phyloP scores from a whole-genome alignment of 64 coral and sea anemone genomes.

The Porites australiensis region DNA sequence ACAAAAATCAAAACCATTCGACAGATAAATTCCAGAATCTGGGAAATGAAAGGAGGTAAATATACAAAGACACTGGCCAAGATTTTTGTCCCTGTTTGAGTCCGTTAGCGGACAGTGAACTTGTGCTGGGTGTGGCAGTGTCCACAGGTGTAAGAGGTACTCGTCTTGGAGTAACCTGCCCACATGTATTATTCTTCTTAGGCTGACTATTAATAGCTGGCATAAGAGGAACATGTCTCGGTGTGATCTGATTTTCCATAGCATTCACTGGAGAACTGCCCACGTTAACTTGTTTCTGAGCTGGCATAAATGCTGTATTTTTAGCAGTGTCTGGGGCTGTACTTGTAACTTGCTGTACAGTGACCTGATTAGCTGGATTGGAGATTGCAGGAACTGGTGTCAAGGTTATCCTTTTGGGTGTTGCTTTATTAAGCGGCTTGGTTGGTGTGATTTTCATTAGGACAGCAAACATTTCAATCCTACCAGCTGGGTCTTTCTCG shows the following conservation, averaged over 20 bases:
- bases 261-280: background rate
- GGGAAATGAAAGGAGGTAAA: no score
- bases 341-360: background rate
- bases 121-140: background rate
- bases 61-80: no score
- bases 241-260: constrained; percentile 13
- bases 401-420: constrained; percentile 33
- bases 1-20: no score
- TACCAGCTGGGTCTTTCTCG: constrained; percentile 43
- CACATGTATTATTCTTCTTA: no score
- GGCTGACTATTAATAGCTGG: background rate
- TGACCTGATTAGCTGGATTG: background rate
- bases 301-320: background rate
- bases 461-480: constrained; percentile 55
- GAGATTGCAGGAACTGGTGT: background rate
- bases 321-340: background rate
- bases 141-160: constrained; percentile 16
- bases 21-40: no score
- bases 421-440: constrained; percentile 22
- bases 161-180: constrained; percentile 49
- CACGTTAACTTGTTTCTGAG: background rate
- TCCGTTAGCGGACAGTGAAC: background rate
- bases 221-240: background rate
- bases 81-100: background rate
- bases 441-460: constrained; percentile 63